Conservation (phyloP, 2,797 vertebrate species). For the Neosilurus mollespiculum region DNA sequence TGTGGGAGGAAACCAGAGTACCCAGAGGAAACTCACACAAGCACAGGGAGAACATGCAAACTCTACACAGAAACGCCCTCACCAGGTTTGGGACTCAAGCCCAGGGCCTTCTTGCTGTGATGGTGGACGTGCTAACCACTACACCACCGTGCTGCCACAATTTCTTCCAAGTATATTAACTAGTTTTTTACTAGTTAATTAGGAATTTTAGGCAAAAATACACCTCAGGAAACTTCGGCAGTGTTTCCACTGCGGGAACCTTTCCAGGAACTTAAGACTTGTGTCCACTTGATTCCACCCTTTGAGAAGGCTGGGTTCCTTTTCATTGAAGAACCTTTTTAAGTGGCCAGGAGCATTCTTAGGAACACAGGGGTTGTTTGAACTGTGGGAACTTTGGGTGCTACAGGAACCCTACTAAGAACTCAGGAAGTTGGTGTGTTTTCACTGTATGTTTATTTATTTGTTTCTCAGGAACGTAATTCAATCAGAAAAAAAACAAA, state of each 20-base stretch:
- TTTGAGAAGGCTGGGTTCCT: not conserved
- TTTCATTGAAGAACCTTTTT: not conserved
- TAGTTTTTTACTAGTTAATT: too few species aligned
- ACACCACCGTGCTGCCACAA: too few species aligned
- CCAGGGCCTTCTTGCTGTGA: too few species aligned
- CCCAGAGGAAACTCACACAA: too few species aligned
- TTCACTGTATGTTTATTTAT: not conserved
- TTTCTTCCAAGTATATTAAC: too few species aligned
- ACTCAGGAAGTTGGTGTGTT: not conserved
- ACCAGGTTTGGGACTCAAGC: too few species aligned
- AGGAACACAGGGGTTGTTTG: not conserved
- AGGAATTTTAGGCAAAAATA: not conserved
- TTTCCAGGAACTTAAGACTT: not conserved
- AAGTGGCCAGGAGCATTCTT: not conserved
- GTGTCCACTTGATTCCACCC: not conserved
- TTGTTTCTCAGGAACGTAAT: not conserved
- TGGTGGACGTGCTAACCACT: too few species aligned
- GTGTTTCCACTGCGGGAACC: not conserved
- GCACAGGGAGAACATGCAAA: too few species aligned
- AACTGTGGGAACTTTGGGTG: not conserved
- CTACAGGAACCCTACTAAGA: too few species aligned
- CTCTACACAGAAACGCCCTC: too few species aligned
- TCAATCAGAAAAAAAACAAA: not conserved
- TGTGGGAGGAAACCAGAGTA: too few species aligned
- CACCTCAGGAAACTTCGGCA: not conserved